phyloP scores from a whole-genome alignment of 2,113 vertebrate species.

The Pseudopipra pipra region DNA sequence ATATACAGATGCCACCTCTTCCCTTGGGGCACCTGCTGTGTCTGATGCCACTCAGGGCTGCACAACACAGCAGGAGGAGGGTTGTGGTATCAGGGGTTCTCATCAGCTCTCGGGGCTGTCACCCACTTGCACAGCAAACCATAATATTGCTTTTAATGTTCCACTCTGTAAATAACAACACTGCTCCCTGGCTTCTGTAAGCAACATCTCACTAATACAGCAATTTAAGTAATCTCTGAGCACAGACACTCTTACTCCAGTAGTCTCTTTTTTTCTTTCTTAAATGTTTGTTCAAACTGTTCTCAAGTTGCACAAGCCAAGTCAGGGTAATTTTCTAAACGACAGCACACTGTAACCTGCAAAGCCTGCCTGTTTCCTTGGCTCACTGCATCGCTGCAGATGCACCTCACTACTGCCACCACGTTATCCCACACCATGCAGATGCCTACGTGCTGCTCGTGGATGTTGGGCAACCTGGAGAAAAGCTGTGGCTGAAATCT shows the following conservation, averaged over 20 bases:
- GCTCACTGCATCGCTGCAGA: conserved; percentile 19
- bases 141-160: neutral
- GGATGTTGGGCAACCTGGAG: conserved; percentile 75
- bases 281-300: neutral
- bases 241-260: neutral
- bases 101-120: neutral
- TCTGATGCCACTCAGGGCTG: neutral
- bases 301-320: neutral
- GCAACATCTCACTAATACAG: neutral
- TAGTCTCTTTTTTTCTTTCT: neutral
- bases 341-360: neutral
- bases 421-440: conserved; percentile 74
- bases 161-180: neutral
- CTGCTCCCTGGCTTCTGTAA: neutral
- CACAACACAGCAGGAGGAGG: neutral
- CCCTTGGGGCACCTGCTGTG: neutral
- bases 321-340: neutral
- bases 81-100: neutral
- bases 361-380: neutral
- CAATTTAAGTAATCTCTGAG: neutral
- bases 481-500: conserved; percentile 81
- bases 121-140: neutral
- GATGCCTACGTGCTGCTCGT: conserved; percentile 75
- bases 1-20: neutral
- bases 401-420: conserved; percentile 73